Percentiles rank a stretch among this genome's conserved stretches.
These are phyloP conservation scores for Tetraneura akinire DNA, from an alignment of 1,140 invertebrate species.

Conservation along the genomic window DNA sequence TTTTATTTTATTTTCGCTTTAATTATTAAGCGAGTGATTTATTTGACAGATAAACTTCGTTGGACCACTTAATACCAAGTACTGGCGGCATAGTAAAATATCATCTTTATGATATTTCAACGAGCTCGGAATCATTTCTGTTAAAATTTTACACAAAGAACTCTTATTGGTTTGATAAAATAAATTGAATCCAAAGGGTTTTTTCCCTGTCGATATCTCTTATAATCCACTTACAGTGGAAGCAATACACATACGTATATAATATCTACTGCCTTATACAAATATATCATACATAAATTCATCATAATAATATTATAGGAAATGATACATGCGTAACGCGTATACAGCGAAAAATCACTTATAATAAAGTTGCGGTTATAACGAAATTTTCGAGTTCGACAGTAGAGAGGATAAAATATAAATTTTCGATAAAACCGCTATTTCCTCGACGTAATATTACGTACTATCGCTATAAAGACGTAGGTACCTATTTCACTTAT, in stretches of 20 bases:
- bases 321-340: not conserved
- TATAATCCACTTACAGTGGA: not conserved
- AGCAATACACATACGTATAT: not conserved
- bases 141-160: not conserved
- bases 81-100: not conserved
- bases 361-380: no score
- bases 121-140: not conserved
- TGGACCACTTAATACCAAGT: not conserved
- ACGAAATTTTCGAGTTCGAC: no score
- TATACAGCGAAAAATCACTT: no score
- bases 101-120: constrained; percentile 21
- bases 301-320: not conserved
- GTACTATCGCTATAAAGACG: no score
- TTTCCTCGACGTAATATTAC: no score
- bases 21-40: not conserved
- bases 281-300: not conserved
- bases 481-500: no score
- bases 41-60: not conserved
- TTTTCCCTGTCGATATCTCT: not conserved
- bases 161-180: not conserved
- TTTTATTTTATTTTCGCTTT: constrained; percentile 2
- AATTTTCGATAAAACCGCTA: no score
- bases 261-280: not conserved
- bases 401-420: no score
- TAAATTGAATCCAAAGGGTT: not conserved